These are phyloP conservation scores for Leuciscus waleckii DNA, from an alignment of 2,797 vertebrate species.

Conservation along the genomic window DNA sequence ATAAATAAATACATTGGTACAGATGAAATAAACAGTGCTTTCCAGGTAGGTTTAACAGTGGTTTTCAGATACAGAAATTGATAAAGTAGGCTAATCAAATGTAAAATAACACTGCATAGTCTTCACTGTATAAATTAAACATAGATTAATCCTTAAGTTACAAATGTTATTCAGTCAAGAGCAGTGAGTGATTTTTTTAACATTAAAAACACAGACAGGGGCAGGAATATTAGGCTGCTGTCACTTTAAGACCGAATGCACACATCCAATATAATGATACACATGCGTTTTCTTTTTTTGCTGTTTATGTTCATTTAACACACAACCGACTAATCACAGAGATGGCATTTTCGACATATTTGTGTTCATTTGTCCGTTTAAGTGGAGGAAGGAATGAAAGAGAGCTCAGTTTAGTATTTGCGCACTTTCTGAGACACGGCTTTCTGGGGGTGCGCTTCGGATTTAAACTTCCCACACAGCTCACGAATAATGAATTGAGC, in stretches of 20 bases:
- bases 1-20: background rate
- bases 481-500: background rate
- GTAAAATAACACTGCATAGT: background rate
- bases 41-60: no score
- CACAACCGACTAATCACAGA: background rate
- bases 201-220: background rate
- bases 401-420: background rate
- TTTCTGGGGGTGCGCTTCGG: background rate
- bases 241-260: background rate
- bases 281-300: background rate
- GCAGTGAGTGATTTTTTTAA: background rate
- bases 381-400: background rate
- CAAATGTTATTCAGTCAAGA: background rate
- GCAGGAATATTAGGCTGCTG: background rate
- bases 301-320: background rate
- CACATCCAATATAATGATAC: background rate
- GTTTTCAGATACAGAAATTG: background rate
- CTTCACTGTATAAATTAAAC: background rate
- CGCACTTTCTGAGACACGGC: background rate
- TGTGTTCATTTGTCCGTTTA: background rate
- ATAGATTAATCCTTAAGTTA: background rate
- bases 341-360: background rate
- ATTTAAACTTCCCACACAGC: background rate
- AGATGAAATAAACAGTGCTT: background rate
- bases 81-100: background rate